These are phyloP conservation scores for Saturnia pavonia DNA, from an alignment of 2,888 invertebrate species.

Conservation along the genomic window DNA sequence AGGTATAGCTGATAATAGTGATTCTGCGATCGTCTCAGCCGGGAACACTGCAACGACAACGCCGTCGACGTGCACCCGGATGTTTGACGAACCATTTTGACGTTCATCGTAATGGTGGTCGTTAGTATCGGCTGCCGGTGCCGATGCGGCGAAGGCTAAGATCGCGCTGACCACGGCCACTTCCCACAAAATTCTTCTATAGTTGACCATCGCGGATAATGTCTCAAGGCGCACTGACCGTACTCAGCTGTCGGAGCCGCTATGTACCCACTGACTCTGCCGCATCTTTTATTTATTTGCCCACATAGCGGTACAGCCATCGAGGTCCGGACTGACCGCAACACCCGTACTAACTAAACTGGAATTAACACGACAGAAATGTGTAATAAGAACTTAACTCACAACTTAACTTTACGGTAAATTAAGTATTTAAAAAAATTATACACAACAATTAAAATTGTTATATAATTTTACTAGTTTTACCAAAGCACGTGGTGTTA, in stretches of 20 bases:
- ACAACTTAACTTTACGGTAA: neutral
- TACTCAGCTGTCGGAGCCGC: slow-evolving; percentile 55
- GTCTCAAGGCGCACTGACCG: slow-evolving; percentile 62
- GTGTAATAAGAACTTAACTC: slow-evolving; percentile 56
- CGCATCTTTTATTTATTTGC: slow-evolving; percentile 80
- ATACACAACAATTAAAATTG: neutral
- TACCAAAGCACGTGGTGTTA: neutral
- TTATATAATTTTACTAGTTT: neutral
- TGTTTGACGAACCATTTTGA: slow-evolving; percentile 90
- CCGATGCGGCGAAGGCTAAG: slow-evolving; percentile 40
- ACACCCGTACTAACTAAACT: slow-evolving; percentile 64
- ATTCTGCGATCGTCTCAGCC: slow-evolving; percentile 81
- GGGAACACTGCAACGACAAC: slow-evolving; percentile 86
- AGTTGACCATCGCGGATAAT: slow-evolving; percentile 74
- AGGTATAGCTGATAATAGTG: slow-evolving; percentile 31
- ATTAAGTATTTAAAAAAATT: neutral
- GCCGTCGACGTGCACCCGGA: slow-evolving; percentile 85
- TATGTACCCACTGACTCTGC: slow-evolving; percentile 66
- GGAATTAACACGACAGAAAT: slow-evolving; percentile 63
- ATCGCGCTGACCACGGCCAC: slow-evolving; percentile 51
- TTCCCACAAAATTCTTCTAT: slow-evolving; percentile 71
- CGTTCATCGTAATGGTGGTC: slow-evolving; percentile 84
- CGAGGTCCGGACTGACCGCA: slow-evolving; percentile 53
- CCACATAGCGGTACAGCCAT: slow-evolving; percentile 76
- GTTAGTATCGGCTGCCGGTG: slow-evolving; percentile 49